Evolutionary conservation across 2,113 vertebrate genomes (phyloP).

Genomic region (Myotis lucifugus): DNA sequence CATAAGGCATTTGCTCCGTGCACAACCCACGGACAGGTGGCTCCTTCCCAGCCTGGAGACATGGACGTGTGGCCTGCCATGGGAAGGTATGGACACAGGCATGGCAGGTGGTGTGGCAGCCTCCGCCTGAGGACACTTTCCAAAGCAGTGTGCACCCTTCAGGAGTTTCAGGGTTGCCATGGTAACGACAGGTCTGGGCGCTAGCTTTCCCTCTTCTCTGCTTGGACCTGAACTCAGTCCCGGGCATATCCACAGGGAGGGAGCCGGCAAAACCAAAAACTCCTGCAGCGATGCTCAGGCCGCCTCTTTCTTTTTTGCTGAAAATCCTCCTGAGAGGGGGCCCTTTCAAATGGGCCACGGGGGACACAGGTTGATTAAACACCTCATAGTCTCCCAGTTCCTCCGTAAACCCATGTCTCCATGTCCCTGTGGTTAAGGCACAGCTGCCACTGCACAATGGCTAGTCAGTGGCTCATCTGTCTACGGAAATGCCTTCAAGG

Average conservation of each 20-base stretch:
- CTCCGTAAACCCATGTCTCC: not conserved
- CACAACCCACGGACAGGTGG: not conserved
- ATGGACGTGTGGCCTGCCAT: not conserved
- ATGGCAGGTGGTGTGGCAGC: not conserved
- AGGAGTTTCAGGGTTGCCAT: too few relatives aligned
- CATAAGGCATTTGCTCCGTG: not conserved
- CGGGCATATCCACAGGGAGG: not conserved
- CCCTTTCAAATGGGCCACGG: not conserved
- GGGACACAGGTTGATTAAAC: slow-evolving; percentile 23
- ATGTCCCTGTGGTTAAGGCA: not conserved
- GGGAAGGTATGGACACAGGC: not conserved
- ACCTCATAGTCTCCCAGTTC: not conserved
- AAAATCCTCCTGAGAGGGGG: not conserved
- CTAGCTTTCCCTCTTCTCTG: not conserved
- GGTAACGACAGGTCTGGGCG: not conserved
- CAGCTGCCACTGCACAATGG: not conserved
- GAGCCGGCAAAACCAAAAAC: not conserved
- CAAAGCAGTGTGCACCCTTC: not conserved
- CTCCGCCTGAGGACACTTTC: not conserved
- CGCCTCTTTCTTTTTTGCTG: not conserved
- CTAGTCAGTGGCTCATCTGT: not conserved
- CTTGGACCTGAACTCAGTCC: not conserved
- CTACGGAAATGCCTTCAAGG: not conserved
- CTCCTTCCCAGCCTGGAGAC: not conserved
- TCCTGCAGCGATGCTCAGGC: not conserved